These are phyloP conservation scores for Machaerirhynchus nigripectus DNA, from an alignment of 2,113 vertebrate species.

Conservation along the genomic window DNA sequence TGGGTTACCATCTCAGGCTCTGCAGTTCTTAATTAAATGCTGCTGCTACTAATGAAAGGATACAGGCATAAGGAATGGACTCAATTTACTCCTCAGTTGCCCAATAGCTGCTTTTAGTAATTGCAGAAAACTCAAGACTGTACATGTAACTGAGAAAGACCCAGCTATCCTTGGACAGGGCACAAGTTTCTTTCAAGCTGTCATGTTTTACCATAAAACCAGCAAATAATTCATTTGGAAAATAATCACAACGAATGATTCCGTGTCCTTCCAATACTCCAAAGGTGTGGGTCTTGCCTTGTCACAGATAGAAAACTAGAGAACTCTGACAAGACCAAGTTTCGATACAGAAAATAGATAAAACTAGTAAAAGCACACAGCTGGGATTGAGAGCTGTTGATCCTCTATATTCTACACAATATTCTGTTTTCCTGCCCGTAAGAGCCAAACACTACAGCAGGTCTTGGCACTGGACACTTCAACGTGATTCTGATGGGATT, in stretches of 20 bases:
- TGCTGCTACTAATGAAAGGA: neutral
- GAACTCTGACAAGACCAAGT: neutral
- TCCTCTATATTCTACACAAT: neutral
- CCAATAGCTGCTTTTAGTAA: neutral
- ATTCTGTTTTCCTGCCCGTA: neutral
- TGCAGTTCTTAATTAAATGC: neutral
- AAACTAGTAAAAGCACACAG: neutral
- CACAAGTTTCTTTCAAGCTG: neutral
- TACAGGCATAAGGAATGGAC: neutral
- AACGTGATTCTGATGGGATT: neutral
- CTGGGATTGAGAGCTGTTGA: neutral
- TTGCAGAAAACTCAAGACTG: neutral
- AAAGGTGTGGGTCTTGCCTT: neutral
- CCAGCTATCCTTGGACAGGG: neutral
- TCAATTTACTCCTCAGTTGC: conserved; percentile 9
- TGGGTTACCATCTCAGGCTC: neutral
- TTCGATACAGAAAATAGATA: neutral
- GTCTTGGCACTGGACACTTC: neutral
- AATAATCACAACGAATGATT: neutral
- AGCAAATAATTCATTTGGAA: neutral
- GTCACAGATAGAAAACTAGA: neutral
- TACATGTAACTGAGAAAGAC: neutral
- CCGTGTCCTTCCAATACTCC: neutral
- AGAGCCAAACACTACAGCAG: neutral
- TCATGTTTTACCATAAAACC: neutral